Percentiles rank a stretch among this genome's conserved stretches.
Evolutionary conservation across 1,140 invertebrate genomes (phyloP).

Genomic region (Tribolium castaneum): DNA sequence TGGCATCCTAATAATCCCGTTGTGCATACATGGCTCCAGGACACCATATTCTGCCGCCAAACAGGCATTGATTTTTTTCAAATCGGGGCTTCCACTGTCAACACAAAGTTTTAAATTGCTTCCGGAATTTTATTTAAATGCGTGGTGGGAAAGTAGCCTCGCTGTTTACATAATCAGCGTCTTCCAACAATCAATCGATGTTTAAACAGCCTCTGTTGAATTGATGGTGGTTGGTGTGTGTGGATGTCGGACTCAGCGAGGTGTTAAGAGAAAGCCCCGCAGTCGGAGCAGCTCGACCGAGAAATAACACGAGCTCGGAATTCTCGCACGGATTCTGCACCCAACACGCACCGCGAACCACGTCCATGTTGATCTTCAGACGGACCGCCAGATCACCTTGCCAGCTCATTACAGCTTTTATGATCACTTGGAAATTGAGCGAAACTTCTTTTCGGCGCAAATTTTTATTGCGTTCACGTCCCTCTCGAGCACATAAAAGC

Average conservation of each 20-base stretch:
- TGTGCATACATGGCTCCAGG: not conserved
- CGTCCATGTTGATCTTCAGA: constrained; percentile 7
- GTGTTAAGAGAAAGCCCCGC: constrained; percentile 40
- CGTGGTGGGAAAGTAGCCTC: not conserved
- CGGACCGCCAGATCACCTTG: not conserved
- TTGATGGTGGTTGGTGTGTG: constrained; percentile 41
- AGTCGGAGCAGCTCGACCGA: constrained; percentile 37
- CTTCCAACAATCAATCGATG: constrained; percentile 40
- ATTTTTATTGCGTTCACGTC: constrained; percentile 1
- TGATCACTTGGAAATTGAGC: not conserved
- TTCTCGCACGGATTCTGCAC: constrained; percentile 25
- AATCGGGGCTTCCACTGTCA: not conserved
- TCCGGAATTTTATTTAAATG: not conserved
- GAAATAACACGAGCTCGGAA: constrained; percentile 40
- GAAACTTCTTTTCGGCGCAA: not conserved
- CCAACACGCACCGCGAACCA: constrained; percentile 20
- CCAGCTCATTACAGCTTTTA: not conserved
- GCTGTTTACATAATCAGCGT: constrained; percentile 5
- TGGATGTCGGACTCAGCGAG: constrained; percentile 40
- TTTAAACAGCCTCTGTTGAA: constrained; percentile 40
- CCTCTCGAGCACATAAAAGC: constrained; percentile 36
- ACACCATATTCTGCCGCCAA: not conserved
- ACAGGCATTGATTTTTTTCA: not conserved
- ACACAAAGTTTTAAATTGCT: constrained; percentile 15
- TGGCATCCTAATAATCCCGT: not conserved